These are phyloP conservation scores for Enchytraeus crypticus DNA, from an alignment of 2,888 invertebrate species.

Conservation along the genomic window DNA sequence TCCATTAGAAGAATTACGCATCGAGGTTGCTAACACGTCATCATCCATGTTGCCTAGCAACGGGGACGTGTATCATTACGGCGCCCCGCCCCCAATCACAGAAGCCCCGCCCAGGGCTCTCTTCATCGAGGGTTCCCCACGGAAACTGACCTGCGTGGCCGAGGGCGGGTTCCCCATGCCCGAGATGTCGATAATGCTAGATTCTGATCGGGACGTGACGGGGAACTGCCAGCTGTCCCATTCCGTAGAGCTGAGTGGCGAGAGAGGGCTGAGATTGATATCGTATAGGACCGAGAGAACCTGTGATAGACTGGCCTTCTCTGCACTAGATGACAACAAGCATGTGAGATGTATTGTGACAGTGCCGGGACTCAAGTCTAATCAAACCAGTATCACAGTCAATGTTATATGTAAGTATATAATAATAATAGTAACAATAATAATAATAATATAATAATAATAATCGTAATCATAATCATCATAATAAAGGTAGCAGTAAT, in stretches of 20 bases:
- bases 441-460: not conserved
- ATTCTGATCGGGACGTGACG: slow-evolving; percentile 14
- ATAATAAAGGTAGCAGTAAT: slow-evolving; percentile 63
- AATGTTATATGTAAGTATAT: slow-evolving; percentile 2
- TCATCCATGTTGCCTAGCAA: not conserved
- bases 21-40: not conserved
- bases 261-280: slow-evolving; percentile 9
- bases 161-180: slow-evolving; percentile 20
- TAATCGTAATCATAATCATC: not conserved
- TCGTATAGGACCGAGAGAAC: slow-evolving; percentile 14
- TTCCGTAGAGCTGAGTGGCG: not conserved
- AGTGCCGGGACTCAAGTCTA: slow-evolving; percentile 18
- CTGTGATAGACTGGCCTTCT: slow-evolving; percentile 14
- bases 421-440: not conserved
- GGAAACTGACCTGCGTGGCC: slow-evolving; percentile 1
- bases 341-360: slow-evolving; percentile 15
- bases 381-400: slow-evolving; percentile 2
- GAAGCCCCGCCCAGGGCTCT: not conserved
- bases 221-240: not conserved
- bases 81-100: not conserved
- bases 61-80: not conserved
- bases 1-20: not conserved
- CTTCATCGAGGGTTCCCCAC: slow-evolving; percentile 1
- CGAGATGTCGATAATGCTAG: slow-evolving; percentile 13
- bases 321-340: slow-evolving; percentile 16